phyloP scores from a whole-genome alignment of 1,140 invertebrate genomes.

The Drusus annulatus region DNA sequence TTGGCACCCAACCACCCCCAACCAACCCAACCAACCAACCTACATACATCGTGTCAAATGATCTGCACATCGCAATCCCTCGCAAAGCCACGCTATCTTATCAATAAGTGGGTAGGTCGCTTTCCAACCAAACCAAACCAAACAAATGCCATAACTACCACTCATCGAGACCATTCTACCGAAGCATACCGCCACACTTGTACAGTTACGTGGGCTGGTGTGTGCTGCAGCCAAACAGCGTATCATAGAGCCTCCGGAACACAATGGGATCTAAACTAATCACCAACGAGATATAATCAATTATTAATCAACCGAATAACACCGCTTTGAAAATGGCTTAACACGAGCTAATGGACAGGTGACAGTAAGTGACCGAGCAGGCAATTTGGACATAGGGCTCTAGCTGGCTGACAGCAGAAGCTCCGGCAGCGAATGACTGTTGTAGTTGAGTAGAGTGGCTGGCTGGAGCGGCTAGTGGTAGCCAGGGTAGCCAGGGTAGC shows the following conservation, averaged over 20 bases:
- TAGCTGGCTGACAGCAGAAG: background rate
- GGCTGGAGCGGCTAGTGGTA: background rate
- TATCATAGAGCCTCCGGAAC: background rate
- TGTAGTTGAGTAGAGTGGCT: background rate
- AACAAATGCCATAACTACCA: slow-evolving; percentile 8
- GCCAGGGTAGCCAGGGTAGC: too few species aligned
- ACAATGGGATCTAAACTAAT: background rate
- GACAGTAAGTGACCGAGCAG: background rate
- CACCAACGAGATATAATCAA: slow-evolving; percentile 23
- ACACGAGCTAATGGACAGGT: slow-evolving; percentile 25
- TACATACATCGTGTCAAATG: slow-evolving; percentile 17
- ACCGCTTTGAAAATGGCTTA: slow-evolving; percentile 38
- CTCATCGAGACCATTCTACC: background rate
- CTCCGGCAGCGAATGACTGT: too few species aligned
- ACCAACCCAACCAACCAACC: background rate
- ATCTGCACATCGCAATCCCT: slow-evolving; percentile 15
- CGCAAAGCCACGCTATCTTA: slow-evolving; percentile 9
- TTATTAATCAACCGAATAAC: slow-evolving; percentile 35
- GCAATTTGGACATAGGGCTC: background rate
- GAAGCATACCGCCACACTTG: slow-evolving; percentile 3
- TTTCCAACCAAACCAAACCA: background rate
- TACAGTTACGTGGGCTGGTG: slow-evolving; percentile 4
- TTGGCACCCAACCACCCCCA: background rate
- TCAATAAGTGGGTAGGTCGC: slow-evolving; percentile 18
- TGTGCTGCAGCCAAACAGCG: slow-evolving; percentile 2